Evolutionary conservation across 2,113 vertebrate genomes (phyloP).

Genomic region (Tricholaema leucomelas): DNA sequence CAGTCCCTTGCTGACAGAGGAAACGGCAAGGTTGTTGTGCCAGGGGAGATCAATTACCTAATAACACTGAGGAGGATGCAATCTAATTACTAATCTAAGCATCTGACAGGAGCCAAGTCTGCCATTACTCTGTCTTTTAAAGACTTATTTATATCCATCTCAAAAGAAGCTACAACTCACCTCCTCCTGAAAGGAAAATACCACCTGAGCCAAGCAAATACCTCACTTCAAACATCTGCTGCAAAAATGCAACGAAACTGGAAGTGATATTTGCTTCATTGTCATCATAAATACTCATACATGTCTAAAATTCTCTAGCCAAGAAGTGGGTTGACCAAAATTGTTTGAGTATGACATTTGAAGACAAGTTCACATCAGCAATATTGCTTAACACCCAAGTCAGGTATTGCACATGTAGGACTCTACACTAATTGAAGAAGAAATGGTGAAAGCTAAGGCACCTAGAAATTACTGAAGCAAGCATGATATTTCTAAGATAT

Average conservation of each 20-base stretch:
- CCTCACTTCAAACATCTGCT: not conserved
- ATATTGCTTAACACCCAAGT: not conserved
- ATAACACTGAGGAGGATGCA: not conserved
- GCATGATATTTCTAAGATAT: not conserved
- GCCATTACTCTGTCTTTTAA: not conserved
- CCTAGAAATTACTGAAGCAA: not conserved
- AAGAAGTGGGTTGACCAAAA: not conserved
- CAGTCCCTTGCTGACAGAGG: not conserved
- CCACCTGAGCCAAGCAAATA: not conserved
- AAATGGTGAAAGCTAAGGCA: not conserved
- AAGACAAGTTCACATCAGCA: not conserved
- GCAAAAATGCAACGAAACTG: not conserved
- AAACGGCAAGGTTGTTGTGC: not conserved
- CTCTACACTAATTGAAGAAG: not conserved
- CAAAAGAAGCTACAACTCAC: not conserved
- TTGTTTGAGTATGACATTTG: not conserved
- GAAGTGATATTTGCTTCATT: not conserved
- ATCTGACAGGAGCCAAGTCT: not conserved
- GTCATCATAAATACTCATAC: not conserved
- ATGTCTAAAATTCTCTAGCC: not conserved
- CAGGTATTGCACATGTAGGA: not conserved
- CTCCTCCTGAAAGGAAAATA: not conserved
- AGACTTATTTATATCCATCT: not conserved
- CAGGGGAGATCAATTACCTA: not conserved
- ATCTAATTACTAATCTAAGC: not conserved